These are phyloP conservation scores for Ochlodes sylvanus DNA, from an alignment of 2,888 invertebrate species.

Conservation along the genomic window DNA sequence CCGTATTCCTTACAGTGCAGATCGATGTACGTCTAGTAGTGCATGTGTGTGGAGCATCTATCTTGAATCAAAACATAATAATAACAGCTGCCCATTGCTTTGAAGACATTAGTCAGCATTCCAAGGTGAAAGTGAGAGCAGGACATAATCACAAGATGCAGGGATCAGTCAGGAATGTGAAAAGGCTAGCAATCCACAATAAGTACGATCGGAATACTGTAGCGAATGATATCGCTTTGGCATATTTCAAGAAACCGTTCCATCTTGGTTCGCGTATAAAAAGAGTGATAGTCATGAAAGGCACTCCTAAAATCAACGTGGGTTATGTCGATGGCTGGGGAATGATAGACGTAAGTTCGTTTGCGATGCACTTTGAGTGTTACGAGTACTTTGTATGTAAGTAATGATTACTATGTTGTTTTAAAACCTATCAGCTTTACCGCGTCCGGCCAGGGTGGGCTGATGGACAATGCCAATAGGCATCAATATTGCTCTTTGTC, in stretches of 20 bases:
- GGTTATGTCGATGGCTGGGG: constrained; percentile 52
- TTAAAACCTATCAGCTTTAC: no score
- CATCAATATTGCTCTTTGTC: no score
- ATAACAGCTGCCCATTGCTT: constrained; percentile 58
- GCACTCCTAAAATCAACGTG: constrained; percentile 37
- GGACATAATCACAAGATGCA: constrained; percentile 45
- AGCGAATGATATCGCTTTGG: constrained; percentile 45
- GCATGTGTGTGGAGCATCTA: constrained; percentile 53
- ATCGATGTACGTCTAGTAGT: not conserved
- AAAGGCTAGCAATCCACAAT: constrained; percentile 38
- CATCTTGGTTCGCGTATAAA: constrained; percentile 36
- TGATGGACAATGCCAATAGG: no score
- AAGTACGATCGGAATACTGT: constrained; percentile 32
- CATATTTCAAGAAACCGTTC: constrained; percentile 35
- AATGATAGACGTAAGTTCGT: constrained; percentile 45
- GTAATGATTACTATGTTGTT: no score
- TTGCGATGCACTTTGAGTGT: no score
- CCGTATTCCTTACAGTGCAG: constrained; percentile 45
- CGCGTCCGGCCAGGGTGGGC: no score
- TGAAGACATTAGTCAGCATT: constrained; percentile 35
- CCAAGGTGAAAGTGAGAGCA: constrained; percentile 33
- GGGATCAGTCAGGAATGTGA: constrained; percentile 25
- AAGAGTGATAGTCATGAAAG: constrained; percentile 44
- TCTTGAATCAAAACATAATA: constrained; percentile 51
- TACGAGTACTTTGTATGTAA: no score